These are phyloP conservation scores for Characodon lateralis DNA, from an alignment of 2,797 vertebrate species.

Conservation along the genomic window DNA sequence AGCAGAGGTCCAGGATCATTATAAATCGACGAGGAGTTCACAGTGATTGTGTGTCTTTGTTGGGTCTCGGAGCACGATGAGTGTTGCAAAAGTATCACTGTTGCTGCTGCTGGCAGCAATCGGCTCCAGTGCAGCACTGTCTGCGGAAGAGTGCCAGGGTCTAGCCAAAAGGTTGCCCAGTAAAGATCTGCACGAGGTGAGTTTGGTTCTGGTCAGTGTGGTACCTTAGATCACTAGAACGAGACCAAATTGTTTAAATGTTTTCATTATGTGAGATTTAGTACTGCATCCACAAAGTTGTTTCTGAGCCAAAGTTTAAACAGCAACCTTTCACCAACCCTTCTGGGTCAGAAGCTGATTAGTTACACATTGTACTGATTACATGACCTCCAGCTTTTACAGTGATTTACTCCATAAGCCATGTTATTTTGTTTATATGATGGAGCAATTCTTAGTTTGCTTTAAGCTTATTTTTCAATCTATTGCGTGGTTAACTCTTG, in stretches of 20 bases:
- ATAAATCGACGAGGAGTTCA: background rate
- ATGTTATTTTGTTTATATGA: too few species aligned
- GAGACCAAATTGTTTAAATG: background rate
- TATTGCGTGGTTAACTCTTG: background rate
- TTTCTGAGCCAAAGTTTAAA: background rate
- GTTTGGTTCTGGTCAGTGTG: background rate
- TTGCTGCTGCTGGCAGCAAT: slow-evolving; percentile 25
- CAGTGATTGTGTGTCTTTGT: background rate
- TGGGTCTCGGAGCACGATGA: slow-evolving; percentile 28
- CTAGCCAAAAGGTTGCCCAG: background rate
- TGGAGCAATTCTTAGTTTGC: background rate
- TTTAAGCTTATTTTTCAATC: background rate
- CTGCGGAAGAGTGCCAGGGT: background rate
- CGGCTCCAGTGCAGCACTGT: background rate
- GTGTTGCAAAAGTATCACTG: background rate
- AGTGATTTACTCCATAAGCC: background rate
- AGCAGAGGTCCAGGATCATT: background rate
- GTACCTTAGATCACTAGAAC: background rate
- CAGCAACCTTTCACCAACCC: background rate
- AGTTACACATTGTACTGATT: background rate
- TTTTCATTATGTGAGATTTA: background rate
- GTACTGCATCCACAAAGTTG: background rate
- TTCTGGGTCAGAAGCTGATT: too few species aligned
- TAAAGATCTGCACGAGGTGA: slow-evolving; percentile 27
- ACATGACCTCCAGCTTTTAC: background rate